Percentiles rank a stretch among this genome's conserved stretches.
phyloP scores from a whole-genome alignment of 2,888 invertebrate species.

The Ormyrus labotus region DNA sequence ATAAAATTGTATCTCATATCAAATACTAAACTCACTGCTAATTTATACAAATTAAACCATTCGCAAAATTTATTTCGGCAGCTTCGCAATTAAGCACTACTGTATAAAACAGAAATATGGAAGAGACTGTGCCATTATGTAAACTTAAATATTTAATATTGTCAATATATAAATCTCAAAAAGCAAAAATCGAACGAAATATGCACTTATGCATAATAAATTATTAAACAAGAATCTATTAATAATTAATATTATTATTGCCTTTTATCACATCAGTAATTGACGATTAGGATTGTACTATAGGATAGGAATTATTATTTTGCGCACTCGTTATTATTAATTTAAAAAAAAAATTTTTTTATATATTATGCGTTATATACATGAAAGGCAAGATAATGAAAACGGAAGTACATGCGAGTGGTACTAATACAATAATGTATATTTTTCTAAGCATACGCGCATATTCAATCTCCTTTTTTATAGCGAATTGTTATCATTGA shows the following conservation, averaged over 20 bases:
- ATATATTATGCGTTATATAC: slow-evolving; percentile 33
- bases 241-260: slow-evolving; percentile 46
- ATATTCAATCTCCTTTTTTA: slow-evolving; percentile 61
- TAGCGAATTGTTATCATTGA: slow-evolving; percentile 57
- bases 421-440: slow-evolving; percentile 63
- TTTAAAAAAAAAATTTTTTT: slow-evolving; percentile 30
- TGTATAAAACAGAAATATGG: slow-evolving; percentile 61
- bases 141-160: slow-evolving; percentile 57
- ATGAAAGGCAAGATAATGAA: slow-evolving; percentile 38
- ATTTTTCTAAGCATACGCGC: slow-evolving; percentile 67
- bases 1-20: slow-evolving; percentile 54
- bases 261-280: slow-evolving; percentile 45
- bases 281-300: slow-evolving; percentile 44
- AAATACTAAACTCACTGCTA: slow-evolving; percentile 30
- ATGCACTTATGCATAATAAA: slow-evolving; percentile 37
- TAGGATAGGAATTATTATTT: slow-evolving; percentile 38
- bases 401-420: slow-evolving; percentile 34
- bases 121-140: slow-evolving; percentile 66
- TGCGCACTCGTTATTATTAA: slow-evolving; percentile 46
- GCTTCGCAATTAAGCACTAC: slow-evolving; percentile 58
- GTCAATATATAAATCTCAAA: slow-evolving; percentile 47
- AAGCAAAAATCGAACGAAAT: slow-evolving; percentile 39
- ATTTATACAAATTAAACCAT: slow-evolving; percentile 27
- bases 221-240: slow-evolving; percentile 44
- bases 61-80: slow-evolving; percentile 54